Base-by-base conservation (phyloP, 1,140 invertebrate species). In the Aphelenchoides besseyi region DNA sequence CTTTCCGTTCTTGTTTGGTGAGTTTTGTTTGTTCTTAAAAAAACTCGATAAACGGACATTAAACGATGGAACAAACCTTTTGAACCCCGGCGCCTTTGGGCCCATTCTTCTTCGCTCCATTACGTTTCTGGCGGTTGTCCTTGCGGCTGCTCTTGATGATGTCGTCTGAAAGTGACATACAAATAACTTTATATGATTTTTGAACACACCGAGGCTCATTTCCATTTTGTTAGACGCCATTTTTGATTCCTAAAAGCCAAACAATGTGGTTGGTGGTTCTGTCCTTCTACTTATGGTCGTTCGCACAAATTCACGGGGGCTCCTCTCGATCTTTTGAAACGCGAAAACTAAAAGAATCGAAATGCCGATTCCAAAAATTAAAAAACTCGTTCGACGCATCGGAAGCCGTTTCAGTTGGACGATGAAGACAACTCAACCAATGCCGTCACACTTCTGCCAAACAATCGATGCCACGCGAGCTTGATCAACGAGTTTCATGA, bases 131-230 rank as follows among this genome's bases (percentile, higher is more conserved):
- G 16, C 67, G 74, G 53, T 74, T 68, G 59, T 74, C 63, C 37
- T 74, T 78, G 35, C 78, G 76, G 41, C 70, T 63, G 3, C 28
- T 23, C 67, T 77, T 77, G 71, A 77, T 77, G 41, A 77, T 79
- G n/a, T 79, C 75, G 55, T 77, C 75, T 73, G 26, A 69, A 74
- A 57, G 28, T 26, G 28, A 29, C 9, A 23, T 5, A 3, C 18
- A 18, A 26, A 3, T 9, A 74, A 30, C 3, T 2, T 2, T 8
- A 64, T 0, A 9, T n/a, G 48, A 63, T 18, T 66, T 1, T 1
- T n/a, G 16, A 33, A 73, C 71, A 37, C 66, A 73, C 72, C 72
- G 29, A 77, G 68, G 32, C 66, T 48, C 76, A 77, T 79, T 33
- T 77, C 41, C 35, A 77, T 54, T 29, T 75, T 78, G 57, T 57